A percentile compares a stretch with the other conserved stretches of the same genome.
These are phyloP conservation scores for Harpalus rubripes DNA, from an alignment of 2,888 invertebrate genomes.

Conservation along the genomic window DNA sequence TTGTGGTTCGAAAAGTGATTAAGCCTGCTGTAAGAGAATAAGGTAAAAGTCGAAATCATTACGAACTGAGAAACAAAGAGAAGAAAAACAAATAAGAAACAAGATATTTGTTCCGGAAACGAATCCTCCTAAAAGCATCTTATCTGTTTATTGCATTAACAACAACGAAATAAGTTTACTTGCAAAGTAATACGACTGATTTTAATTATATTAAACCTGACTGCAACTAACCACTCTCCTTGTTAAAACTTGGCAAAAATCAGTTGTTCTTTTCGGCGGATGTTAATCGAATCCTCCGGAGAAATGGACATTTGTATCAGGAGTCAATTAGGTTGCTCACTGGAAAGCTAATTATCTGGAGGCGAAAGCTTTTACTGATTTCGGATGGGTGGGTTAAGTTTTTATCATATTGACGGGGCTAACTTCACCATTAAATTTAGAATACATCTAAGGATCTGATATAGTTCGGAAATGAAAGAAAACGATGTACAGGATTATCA, in stretches of 20 bases:
- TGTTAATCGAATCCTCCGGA: slow-evolving; percentile 60
- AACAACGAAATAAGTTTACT: slow-evolving; percentile 62
- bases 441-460: background rate
- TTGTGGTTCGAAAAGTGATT: slow-evolving; percentile 35
- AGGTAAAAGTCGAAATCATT: slow-evolving; percentile 31
- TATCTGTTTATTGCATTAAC: slow-evolving; percentile 60
- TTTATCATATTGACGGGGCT: background rate
- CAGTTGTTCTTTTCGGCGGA: slow-evolving; percentile 54
- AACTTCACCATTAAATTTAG: background rate
- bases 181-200: slow-evolving; percentile 61
- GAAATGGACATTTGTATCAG: slow-evolving; percentile 47
- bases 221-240: slow-evolving; percentile 62
- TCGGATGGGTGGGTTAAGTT: slow-evolving; percentile 1
- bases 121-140: slow-evolving; percentile 61
- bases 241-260: slow-evolving; percentile 59
- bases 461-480: too few relatives aligned
- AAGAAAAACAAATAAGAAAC: slow-evolving; percentile 53
- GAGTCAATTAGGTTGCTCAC: slow-evolving; percentile 47
- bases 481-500: too few relatives aligned
- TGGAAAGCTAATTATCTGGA: slow-evolving; percentile 32
- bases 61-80: slow-evolving; percentile 39
- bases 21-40: slow-evolving; percentile 16
- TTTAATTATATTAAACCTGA: slow-evolving; percentile 61
- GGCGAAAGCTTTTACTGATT: slow-evolving; percentile 25
- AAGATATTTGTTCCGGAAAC: slow-evolving; percentile 56